These are phyloP conservation scores for Anser cygnoides DNA, from an alignment of 2,113 vertebrate genomes.

Conservation along the genomic window DNA sequence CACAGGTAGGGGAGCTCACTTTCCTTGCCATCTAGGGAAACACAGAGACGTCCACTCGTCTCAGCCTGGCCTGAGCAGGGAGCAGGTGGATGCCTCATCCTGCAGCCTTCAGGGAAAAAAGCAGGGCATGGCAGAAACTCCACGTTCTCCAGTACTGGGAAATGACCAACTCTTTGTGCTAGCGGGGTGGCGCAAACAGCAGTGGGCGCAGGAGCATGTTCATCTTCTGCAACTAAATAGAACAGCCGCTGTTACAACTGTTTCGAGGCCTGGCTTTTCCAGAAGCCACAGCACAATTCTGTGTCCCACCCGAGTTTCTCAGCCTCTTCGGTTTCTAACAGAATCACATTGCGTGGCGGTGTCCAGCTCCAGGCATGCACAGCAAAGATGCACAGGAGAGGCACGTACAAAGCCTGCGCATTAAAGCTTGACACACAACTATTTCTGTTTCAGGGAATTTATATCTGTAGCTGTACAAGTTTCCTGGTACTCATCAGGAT, in stretches of 20 bases:
- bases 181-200: background rate
- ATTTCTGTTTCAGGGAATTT: background rate
- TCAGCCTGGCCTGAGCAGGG: background rate
- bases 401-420: background rate
- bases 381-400: background rate
- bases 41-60: background rate
- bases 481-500: background rate
- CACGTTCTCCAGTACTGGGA: background rate
- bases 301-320: background rate
- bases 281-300: background rate
- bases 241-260: background rate
- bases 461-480: background rate
- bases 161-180: background rate
- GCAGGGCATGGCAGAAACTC: background rate
- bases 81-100: background rate
- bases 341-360: background rate
- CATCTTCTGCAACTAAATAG: background rate
- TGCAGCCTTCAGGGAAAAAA: background rate
- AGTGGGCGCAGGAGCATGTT: background rate
- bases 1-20: fast-evolving
- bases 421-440: background rate
- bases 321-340: background rate
- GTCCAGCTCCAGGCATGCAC: background rate
- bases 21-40: background rate
- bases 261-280: background rate